phyloP scores from a whole-genome alignment of 2,888 invertebrate species.

The Drosophila pseudotalamancana region DNA sequence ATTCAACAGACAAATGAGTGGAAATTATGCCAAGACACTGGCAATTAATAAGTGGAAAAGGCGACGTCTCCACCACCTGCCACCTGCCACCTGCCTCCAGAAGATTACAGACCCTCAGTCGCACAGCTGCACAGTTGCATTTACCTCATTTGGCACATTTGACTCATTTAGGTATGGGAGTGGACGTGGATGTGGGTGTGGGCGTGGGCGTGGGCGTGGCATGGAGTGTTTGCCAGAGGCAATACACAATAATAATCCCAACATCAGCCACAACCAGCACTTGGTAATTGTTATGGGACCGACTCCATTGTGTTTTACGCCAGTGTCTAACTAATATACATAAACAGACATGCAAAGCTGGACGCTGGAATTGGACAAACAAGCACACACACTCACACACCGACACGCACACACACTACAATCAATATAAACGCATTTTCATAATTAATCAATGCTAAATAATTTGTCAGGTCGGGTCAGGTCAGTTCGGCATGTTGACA shows the following conservation, averaged over 20 bases:
- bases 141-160: constrained; percentile 40
- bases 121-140: constrained; percentile 15
- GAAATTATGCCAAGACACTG: constrained; percentile 80
- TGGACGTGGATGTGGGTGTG: constrained; percentile 28
- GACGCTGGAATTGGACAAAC: constrained; percentile 39
- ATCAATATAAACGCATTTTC: constrained; percentile 80
- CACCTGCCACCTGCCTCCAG: constrained; percentile 41
- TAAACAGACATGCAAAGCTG: constrained; percentile 64
- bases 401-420: constrained; percentile 31
- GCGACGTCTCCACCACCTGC: constrained; percentile 25
- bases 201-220: constrained; percentile 10
- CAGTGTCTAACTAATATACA: constrained; percentile 62
- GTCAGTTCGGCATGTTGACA: constrained; percentile 41
- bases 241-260: constrained; percentile 73
- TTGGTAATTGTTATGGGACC: constrained; percentile 63
- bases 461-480: constrained; percentile 64
- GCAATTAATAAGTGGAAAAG: constrained; percentile 76
- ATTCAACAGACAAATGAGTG: constrained; percentile 77
- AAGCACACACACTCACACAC: constrained; percentile 1
- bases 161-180: constrained; percentile 38
- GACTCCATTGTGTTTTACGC: constrained; percentile 11
- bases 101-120: constrained; percentile 41
- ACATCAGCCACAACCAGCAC: constrained; percentile 42
- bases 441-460: constrained; percentile 80
- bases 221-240: constrained; percentile 58